Evolutionary conservation across 2,888 invertebrate species (phyloP), one percentile per base, ranked within the genome.

Genomic region (Cryptocheilus praepositus): DNA sequence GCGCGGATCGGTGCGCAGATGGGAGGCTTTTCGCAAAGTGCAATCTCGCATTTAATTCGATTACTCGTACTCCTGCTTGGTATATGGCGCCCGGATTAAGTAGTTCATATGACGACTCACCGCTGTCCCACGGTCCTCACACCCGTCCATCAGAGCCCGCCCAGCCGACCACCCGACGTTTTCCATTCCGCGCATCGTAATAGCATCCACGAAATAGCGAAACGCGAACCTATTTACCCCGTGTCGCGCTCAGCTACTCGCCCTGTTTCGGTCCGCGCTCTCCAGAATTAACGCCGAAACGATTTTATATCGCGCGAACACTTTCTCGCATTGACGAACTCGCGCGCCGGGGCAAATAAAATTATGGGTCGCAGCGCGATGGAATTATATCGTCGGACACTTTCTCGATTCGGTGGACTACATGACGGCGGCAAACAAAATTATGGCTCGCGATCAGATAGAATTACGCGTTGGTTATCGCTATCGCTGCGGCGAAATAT

Each of bases 31-130:
- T 52, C 63, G 59, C 64, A 25, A 25, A 18, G 61, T 55, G 74
- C 74, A 76, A 79, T 79, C 77, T 76, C 73, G 71, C 75, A 73
- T 80, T 76, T 79, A 78, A 82, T 82, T 80, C 77, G 80, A 82
- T 82, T 82, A 81, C 74, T 63, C 73, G 74, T 59, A 57, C 64
- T 22, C 56, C 46, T 44, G 61, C 45, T 28, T 28, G 54, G 53
- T 69, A 62, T 51, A 61, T 52, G 46, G 62, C 25, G 19, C 63
- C 18, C 66, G 69, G 69, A 77, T 74, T 80, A 76, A 74, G 79
- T 79, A 79, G 80, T 80, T 79, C 73, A 75, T 73, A 77, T 57
- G 69, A 67, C 64, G 60, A 74, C 62, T 59, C 65, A 19, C 22
- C 28, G 22, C 44, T 15, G 19, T 55, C 55, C 25, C 25, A 2